Evolutionary conservation across 2,797 vertebrate species (phyloP), one percentile per base, ranked within the genome.

Genomic region (Lepus oiostolus): DNA sequence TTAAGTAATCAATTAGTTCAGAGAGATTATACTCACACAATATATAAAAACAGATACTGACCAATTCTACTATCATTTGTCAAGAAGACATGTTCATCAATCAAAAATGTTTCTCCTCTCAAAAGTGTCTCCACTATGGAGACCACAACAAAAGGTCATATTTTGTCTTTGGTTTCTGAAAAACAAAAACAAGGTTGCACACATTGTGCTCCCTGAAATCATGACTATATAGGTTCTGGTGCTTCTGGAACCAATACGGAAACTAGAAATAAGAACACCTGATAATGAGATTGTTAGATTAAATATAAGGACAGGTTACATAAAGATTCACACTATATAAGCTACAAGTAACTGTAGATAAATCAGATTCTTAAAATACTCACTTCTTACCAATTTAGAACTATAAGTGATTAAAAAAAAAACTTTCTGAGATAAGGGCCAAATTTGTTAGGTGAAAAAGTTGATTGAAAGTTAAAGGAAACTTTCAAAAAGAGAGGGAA

Each of bases 181-280:
- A 93, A 93, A 92, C 80, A 42, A 7, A 42, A 42, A 32, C 70
- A 90, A 50, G 9, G 16, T 84, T 85, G 79, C 1, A 86, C 2
- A 88, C 60, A 88, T 81, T 90, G 30, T 80, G 71, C 32, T 86
- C 24, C 94, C 16, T 76, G 86, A 92, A 95, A 87, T 84, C 60
- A 77, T 77, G 94, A 67, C 58, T 90, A 10, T 80, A 65, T 74
- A 84, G 62, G 8, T 42, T 63, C 17, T 92, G 19, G 42, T 75
- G 24, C 12, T 80, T 93, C 58, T 54, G 89, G 9, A 88, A 62
- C n/a, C 92, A 63, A 71, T 62, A 65, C 12, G 22, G n/a, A 95
- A 97, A 70, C 1, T 63, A 70, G 24, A 95, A 87, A 65, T 50
- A 71, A 88, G n/a, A 82, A 86, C 70, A 82, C 74, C 5, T 83